phyloP scores from a whole-genome alignment of 1,140 invertebrate species.

The Lasaia peninsularis region DNA sequence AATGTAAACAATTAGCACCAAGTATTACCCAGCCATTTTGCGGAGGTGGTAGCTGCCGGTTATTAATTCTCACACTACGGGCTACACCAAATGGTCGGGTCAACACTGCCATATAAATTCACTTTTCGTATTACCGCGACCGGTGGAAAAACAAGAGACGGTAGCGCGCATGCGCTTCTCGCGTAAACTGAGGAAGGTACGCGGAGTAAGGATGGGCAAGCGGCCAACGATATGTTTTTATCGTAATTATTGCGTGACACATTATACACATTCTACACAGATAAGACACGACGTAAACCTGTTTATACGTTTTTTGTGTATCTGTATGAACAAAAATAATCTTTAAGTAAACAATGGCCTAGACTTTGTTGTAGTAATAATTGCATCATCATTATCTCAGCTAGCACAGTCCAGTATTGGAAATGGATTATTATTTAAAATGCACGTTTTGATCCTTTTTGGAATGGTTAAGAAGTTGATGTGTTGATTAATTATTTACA shows the following conservation, averaged over 20 bases:
- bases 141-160: slow-evolving; percentile 43
- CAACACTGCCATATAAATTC: slow-evolving; percentile 70
- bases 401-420: too few relatives aligned
- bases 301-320: slow-evolving; percentile 13
- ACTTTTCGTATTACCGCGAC: slow-evolving; percentile 35
- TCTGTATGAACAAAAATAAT: background rate
- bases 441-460: too few relatives aligned
- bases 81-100: slow-evolving; percentile 56
- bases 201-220: slow-evolving; percentile 29
- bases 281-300: background rate
- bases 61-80: slow-evolving; percentile 47
- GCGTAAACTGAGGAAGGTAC: slow-evolving; percentile 62
- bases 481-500: too few relatives aligned
- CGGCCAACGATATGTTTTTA: slow-evolving; percentile 29
- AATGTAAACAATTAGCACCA: slow-evolving; percentile 28
- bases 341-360: too few relatives aligned
- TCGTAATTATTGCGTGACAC: slow-evolving; percentile 21
- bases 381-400: too few relatives aligned
- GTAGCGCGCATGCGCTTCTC: slow-evolving; percentile 60
- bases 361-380: too few relatives aligned
- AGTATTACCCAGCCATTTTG: slow-evolving; percentile 60
- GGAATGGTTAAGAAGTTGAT: too few relatives aligned
- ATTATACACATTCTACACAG: background rate
- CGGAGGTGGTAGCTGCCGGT: slow-evolving; percentile 37
- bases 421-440: too few relatives aligned